These are phyloP conservation scores for Pseudonaja textilis DNA, from an alignment of 2,113 vertebrate genomes.

Conservation along the genomic window DNA sequence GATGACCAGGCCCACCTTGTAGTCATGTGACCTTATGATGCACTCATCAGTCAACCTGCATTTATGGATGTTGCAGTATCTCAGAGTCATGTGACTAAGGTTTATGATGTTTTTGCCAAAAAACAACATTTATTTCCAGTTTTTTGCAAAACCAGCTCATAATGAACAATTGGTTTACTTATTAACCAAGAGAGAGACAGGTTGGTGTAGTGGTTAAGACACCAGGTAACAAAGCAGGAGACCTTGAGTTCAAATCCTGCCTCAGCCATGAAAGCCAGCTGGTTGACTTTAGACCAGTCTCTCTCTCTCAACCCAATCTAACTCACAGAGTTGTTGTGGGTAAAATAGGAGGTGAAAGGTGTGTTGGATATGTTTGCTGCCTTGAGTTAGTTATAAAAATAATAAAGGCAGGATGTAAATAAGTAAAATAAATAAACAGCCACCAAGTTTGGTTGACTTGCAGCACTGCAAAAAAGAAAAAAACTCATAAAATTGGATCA, in stretches of 20 bases:
- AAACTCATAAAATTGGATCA: too few species aligned
- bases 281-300: neutral
- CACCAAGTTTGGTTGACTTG: too few species aligned
- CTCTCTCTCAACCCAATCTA: neutral
- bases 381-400: neutral
- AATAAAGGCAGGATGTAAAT: neutral
- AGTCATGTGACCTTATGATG: neutral
- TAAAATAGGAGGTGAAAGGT: neutral
- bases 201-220: neutral
- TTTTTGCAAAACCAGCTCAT: too few species aligned
- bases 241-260: neutral
- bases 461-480: too few species aligned
- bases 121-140: neutral
- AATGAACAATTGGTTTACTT: neutral
- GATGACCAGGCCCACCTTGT: neutral
- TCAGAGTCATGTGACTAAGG: neutral
- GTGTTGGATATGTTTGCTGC: neutral
- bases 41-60: neutral
- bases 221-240: neutral
- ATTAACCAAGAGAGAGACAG: neutral
- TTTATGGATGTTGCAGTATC: neutral
- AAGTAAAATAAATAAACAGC: too few species aligned
- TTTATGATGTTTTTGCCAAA: neutral
- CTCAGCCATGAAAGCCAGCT: neutral
- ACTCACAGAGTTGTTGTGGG: neutral